Evolutionary conservation across 92 coral and sea anemone genomes (phyloP), one percentile per base, ranked within the genome.

Genomic region (Siderastrea siderea): DNA sequence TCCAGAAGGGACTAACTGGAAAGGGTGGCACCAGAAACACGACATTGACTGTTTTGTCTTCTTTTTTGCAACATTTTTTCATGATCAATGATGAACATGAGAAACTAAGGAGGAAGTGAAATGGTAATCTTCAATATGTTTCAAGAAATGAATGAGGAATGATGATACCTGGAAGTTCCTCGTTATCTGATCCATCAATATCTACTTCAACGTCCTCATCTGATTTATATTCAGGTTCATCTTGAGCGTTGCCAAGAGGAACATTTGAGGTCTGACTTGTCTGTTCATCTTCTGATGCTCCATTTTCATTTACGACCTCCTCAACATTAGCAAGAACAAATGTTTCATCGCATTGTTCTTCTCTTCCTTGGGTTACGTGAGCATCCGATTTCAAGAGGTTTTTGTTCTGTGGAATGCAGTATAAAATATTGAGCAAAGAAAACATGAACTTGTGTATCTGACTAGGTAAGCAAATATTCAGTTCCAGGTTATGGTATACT

Each of bases 191-290:
- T 43, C 98, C 98, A 80, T 95, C 98, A 71, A 95, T 85, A 51
- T 95, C 94, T 12, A 95, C 88, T 68, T 95, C 98, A 69, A 87
- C 55, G 45, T 93, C 98, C 77, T 90, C 92, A 12, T 95, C 96
- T 2, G 89, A 85, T 52, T 88, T 92, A 44, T 44, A 7, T 17
- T 47, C 70, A 1, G 19, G 43, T 26, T 57, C 75, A 1, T 62
- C 69, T 26, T 59, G 49, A 7, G 38, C 48, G n/a, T 10, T 51
- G 49, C n/a, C 16, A 47, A 62, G 48, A 1, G 55, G n/a, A n/a
- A 46, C 71, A 26, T 5, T 8, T 0, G 80, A 48, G 7, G 58
- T n/a, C 14, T 83, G 76, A 4, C 10, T 16, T 1, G 14, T 47
- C 5, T 49, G 58, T 3, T 55, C 93, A 17, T 80, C 83, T 16